phyloP scores from a whole-genome alignment of 1,140 invertebrate genomes.

The Drosophila leontia region DNA sequence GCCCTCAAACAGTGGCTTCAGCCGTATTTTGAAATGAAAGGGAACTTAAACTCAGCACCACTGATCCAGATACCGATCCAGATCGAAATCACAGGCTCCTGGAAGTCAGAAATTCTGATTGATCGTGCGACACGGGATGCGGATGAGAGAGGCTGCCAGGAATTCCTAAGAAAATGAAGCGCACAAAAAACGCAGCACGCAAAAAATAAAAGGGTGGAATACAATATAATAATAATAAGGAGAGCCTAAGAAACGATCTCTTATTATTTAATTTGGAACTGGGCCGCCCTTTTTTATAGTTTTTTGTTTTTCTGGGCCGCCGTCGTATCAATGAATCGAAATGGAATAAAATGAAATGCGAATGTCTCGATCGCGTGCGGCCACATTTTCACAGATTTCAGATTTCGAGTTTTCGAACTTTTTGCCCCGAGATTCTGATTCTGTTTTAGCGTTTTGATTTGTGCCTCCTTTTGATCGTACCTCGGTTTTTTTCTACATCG shows the following conservation, averaged over 20 bases:
- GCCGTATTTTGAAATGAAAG: slow-evolving; percentile 29
- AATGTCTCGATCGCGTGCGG: slow-evolving; percentile 80
- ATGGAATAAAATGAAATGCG: slow-evolving; percentile 70
- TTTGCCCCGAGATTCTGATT: slow-evolving; percentile 27
- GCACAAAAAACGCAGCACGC: slow-evolving; percentile 71
- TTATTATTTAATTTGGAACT: slow-evolving; percentile 82
- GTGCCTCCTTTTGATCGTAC: slow-evolving; percentile 60
- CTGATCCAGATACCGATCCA: slow-evolving; percentile 7
- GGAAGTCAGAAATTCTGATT: slow-evolving; percentile 63
- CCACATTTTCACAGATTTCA: slow-evolving; percentile 73
- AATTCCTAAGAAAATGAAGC: slow-evolving; percentile 74
- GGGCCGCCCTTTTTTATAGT: slow-evolving; percentile 31
- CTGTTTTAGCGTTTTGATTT: slow-evolving; percentile 65
- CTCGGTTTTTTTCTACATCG: slow-evolving; percentile 15
- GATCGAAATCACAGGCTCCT: slow-evolving; percentile 38
- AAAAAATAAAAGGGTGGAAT: slow-evolving; percentile 73
- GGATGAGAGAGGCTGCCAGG: slow-evolving; percentile 32
- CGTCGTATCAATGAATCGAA: slow-evolving; percentile 78
- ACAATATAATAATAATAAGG: slow-evolving; percentile 82
- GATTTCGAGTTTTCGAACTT: slow-evolving; percentile 43
- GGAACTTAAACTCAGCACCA: slow-evolving; percentile 59
- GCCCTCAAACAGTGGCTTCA: slow-evolving; percentile 27
- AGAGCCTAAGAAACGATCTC: slow-evolving; percentile 44
- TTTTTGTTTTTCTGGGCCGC: slow-evolving; percentile 19
- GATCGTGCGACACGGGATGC: slow-evolving; percentile 70